These are phyloP conservation scores for Pica pica DNA, from an alignment of 2,113 vertebrate genomes.

Conservation along the genomic window DNA sequence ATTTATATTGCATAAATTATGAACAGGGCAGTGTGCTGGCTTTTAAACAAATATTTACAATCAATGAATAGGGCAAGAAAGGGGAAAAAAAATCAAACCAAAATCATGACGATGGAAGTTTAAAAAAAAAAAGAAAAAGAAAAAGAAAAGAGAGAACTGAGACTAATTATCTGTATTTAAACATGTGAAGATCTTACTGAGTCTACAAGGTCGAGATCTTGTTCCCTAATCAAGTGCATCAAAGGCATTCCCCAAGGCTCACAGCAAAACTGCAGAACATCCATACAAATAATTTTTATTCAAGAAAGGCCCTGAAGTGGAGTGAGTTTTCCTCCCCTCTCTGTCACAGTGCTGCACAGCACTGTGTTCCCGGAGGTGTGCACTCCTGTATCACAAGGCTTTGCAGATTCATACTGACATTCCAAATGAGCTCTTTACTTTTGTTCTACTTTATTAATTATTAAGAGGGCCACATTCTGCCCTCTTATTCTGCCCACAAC, in stretches of 20 bases:
- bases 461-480: conserved; percentile 4
- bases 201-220: conserved; percentile 16
- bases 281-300: conserved; percentile 10
- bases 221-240: conserved; percentile 24
- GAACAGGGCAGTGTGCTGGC: not conserved
- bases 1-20: not conserved
- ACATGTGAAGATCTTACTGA: not conserved
- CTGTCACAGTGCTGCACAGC: not conserved
- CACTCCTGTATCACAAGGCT: not conserved
- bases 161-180: conserved; percentile 58
- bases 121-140: not conserved
- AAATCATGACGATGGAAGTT: not conserved
- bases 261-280: conserved; percentile 23
- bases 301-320: not conserved
- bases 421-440: not conserved
- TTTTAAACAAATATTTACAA: not conserved
- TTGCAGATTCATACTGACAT: not conserved
- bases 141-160: not conserved
- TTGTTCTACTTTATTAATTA: conserved; percentile 15
- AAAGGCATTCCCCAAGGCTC: conserved; percentile 30
- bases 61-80: not conserved
- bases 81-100: not conserved
- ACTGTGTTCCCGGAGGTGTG: not conserved
- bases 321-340: not conserved
- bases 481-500: not conserved